A percentile compares a stretch with the other conserved stretches of the same genome.
phyloP scores from a whole-genome alignment of 2,113 vertebrate genomes.

The Dendrocopos noguchii region DNA sequence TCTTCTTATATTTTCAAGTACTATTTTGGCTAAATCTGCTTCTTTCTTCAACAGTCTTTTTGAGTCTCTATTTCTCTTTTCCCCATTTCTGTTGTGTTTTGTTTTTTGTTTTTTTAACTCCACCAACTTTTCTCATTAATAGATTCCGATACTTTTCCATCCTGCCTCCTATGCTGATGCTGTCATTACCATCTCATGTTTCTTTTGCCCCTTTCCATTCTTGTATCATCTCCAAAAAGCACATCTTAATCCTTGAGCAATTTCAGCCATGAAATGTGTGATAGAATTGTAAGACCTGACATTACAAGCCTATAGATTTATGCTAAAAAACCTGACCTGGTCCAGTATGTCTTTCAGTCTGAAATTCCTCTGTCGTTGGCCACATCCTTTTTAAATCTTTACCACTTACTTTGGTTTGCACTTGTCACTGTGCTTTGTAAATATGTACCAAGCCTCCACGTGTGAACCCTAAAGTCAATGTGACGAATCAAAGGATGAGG shows the following conservation, averaged over 20 bases:
- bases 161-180: neutral
- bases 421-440: neutral
- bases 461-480: neutral
- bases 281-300: neutral
- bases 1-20: neutral
- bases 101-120: neutral
- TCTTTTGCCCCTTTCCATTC: fast-evolving
- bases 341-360: neutral
- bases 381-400: neutral
- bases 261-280: neutral
- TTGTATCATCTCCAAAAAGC: neutral
- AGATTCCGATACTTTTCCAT: neutral
- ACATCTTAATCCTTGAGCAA: neutral
- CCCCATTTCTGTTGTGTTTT: neutral
- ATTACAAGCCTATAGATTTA: neutral
- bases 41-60: neutral
- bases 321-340: neutral
- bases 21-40: neutral
- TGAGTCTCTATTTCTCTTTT: neutral
- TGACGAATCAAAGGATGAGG: neutral
- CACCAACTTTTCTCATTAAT: neutral
- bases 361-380: neutral
- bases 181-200: neutral
- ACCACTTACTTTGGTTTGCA: neutral
- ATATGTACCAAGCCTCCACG: neutral